phyloP scores from a whole-genome alignment of 2,888 invertebrate species.

The Luffia ferchaultella region DNA sequence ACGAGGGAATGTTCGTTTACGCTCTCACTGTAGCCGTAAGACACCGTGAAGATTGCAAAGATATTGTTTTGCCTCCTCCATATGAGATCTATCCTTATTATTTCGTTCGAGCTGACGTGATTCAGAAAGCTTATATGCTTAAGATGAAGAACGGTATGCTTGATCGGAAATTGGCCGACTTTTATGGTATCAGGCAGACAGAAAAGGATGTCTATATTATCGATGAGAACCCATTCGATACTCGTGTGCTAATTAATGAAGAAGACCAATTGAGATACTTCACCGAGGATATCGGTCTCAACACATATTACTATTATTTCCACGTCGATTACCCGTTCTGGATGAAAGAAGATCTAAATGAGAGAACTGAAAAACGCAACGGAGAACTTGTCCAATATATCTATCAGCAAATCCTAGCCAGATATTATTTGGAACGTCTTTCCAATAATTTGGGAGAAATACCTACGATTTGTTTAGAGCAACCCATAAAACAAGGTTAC shows the following conservation, averaged over 20 bases:
- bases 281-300: constrained; percentile 72
- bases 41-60: constrained; percentile 57
- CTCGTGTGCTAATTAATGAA: constrained; percentile 52
- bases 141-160: constrained; percentile 56
- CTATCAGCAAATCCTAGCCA: constrained; percentile 73
- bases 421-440: constrained; percentile 62
- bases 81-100: constrained; percentile 71
- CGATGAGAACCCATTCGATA: constrained; percentile 71
- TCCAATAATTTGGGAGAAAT: constrained; percentile 55
- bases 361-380: constrained; percentile 31
- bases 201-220: constrained; percentile 66
- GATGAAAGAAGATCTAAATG: constrained; percentile 56
- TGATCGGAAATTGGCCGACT: constrained; percentile 55
- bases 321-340: constrained; percentile 70
- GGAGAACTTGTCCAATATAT: constrained; percentile 66
- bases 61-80: constrained; percentile 60
- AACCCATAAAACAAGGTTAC: constrained; percentile 54
- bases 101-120: constrained; percentile 73
- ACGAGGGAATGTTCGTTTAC: constrained; percentile 67
- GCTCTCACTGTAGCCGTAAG: constrained; percentile 59
- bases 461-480: constrained; percentile 48
- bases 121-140: constrained; percentile 60
- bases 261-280: constrained; percentile 70
- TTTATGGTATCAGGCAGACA: constrained; percentile 55
- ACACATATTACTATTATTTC: constrained; percentile 69